These are phyloP conservation scores for Anolis apletophallus DNA, from an alignment of 2,797 vertebrate species.

Conservation along the genomic window DNA sequence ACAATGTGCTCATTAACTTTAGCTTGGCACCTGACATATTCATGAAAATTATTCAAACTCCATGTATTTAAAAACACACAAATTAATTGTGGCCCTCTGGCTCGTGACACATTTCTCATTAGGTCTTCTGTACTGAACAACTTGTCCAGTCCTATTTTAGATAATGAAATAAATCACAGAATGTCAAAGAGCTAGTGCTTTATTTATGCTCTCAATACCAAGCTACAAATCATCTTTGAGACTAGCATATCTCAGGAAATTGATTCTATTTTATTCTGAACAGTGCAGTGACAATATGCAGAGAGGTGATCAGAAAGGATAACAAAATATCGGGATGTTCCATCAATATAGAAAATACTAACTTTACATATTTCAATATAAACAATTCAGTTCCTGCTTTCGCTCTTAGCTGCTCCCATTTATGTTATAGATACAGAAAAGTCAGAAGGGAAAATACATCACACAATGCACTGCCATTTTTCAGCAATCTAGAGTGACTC, in stretches of 20 bases:
- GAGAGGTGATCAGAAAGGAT: conserved; percentile 36
- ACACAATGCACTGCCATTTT: neutral
- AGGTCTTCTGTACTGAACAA: conserved; percentile 43
- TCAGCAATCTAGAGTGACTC: neutral
- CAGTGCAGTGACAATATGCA: conserved; percentile 36
- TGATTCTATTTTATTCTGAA: conserved; percentile 40
- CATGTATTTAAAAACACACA: conserved; percentile 41
- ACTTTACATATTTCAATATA: conserved; percentile 24
- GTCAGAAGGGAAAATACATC: neutral
- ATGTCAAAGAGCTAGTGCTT: conserved; percentile 46
- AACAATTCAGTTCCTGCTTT: neutral
- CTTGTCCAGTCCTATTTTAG: conserved; percentile 44
- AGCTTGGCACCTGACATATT: conserved; percentile 34
- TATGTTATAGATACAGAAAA: neutral
- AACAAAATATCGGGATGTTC: conserved; percentile 20
- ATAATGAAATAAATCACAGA: conserved; percentile 43
- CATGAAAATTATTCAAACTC: conserved; percentile 39
- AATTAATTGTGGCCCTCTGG: conserved; percentile 47
- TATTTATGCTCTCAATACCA: conserved; percentile 39
- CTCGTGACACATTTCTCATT: conserved; percentile 46
- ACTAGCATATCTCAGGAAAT: conserved; percentile 42
- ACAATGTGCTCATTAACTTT: conserved; percentile 36
- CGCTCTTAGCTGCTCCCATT: neutral
- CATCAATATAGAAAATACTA: conserved; percentile 7
- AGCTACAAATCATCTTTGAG: conserved; percentile 40